These are phyloP conservation scores for Petroica traversi DNA, from an alignment of 2,113 vertebrate species.

Conservation along the genomic window DNA sequence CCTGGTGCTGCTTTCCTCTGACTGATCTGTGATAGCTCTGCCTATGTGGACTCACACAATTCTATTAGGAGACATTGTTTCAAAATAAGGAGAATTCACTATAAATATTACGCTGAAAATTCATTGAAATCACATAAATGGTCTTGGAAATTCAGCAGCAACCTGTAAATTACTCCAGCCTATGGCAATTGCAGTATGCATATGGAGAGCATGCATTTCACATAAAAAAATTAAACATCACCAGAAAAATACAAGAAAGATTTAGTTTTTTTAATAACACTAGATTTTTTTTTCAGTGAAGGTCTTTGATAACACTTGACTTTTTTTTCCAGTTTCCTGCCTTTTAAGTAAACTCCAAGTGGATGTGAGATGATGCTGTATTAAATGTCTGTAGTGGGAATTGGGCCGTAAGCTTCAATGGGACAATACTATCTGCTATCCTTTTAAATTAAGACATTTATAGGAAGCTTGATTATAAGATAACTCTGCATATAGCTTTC, in stretches of 20 bases:
- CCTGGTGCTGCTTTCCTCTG: not conserved
- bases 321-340: not conserved
- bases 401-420: not conserved
- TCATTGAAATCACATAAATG: not conserved
- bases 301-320: not conserved
- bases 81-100: not conserved
- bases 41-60: rapidly evolving
- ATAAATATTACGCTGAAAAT: not conserved
- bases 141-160: not conserved
- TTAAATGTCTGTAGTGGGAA: not conserved
- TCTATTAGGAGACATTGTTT: not conserved
- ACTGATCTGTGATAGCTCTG: not conserved
- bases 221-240: not conserved
- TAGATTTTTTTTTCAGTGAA: not conserved
- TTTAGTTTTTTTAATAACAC: not conserved
- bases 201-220: not conserved
- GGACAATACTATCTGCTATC: not conserved
- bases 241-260: not conserved
- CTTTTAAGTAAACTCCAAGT: not conserved
- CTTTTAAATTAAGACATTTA: not conserved
- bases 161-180: not conserved
- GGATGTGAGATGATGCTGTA: not conserved
- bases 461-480: not conserved
- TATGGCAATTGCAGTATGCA: not conserved
- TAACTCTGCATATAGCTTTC: not conserved